These are phyloP conservation scores for Neodiprion lecontei DNA, from an alignment of 1,140 invertebrate species.

Conservation along the genomic window DNA sequence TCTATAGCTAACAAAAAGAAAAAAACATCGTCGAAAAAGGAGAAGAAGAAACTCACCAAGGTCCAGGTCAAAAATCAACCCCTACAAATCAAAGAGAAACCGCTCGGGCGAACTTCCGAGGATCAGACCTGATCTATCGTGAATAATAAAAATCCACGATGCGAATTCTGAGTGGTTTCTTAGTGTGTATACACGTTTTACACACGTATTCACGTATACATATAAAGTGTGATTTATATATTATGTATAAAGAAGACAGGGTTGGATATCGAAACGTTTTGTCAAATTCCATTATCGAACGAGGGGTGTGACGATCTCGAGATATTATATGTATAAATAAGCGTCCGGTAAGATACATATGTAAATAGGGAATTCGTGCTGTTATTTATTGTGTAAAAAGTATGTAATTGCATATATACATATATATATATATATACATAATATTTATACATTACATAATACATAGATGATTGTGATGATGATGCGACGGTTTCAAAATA, in stretches of 20 bases:
- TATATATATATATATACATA: too few relatives aligned
- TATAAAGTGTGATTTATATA: conserved; percentile 41
- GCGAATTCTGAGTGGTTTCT: conserved; percentile 22
- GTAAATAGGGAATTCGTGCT: neutral
- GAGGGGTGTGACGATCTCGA: neutral
- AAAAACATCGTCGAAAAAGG: conserved; percentile 33
- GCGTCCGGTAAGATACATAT: neutral
- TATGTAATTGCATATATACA: neutral
- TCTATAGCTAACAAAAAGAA: conserved; percentile 39
- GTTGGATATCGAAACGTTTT: too few relatives aligned
- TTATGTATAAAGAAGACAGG: conserved; percentile 25
- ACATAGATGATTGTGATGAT: too few relatives aligned
- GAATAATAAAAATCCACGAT: conserved; percentile 9
- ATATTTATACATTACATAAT: too few relatives aligned
- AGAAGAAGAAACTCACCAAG: conserved; percentile 40
- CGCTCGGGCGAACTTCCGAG: conserved; percentile 39
- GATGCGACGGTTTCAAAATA: too few relatives aligned
- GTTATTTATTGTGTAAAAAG: conserved; percentile 17
- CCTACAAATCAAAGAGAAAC: conserved; percentile 27
- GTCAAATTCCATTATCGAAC: too few relatives aligned
- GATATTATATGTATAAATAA: neutral
- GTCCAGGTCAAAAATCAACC: conserved; percentile 19
- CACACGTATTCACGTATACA: neutral
- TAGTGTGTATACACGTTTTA: too few relatives aligned
- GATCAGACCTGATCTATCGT: conserved; percentile 42